Conservation (phyloP, 2,888 invertebrate genomes). For the Cosmia pyralina region DNA sequence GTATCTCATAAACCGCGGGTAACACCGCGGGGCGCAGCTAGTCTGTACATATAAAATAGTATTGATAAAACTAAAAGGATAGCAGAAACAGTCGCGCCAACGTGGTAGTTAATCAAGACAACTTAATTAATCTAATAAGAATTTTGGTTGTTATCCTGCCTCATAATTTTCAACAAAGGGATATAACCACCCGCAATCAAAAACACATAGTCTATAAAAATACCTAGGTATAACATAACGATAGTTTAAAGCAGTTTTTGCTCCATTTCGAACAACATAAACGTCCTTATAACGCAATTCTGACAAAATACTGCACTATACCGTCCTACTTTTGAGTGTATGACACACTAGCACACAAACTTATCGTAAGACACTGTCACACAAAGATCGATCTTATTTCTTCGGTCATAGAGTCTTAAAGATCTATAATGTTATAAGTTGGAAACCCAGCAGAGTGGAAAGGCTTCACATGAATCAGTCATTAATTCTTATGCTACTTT, state of each 20-base stretch:
- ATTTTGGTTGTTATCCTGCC: too few relatives aligned
- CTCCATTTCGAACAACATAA: constrained; percentile 28
- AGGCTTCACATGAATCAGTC: constrained; percentile 36
- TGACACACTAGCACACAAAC: constrained; percentile 45
- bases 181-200: too few relatives aligned
- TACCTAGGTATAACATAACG: too few relatives aligned
- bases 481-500: constrained; percentile 50
- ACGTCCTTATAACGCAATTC: constrained; percentile 36
- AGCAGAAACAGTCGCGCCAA: too few relatives aligned
- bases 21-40: too few relatives aligned
- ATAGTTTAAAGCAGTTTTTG: constrained; percentile 15
- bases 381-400: neutral
- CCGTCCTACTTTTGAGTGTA: constrained; percentile 58
- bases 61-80: too few relatives aligned
- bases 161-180: neutral
- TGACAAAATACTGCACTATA: constrained; percentile 64
- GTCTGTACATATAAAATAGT: too few relatives aligned
- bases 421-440: neutral
- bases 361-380: neutral
- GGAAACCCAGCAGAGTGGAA: constrained; percentile 24
- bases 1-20: too few relatives aligned
- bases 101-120: too few relatives aligned
- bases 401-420: fast-evolving
- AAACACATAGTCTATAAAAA: neutral
- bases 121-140: too few relatives aligned